These are phyloP conservation scores for Synodontis membranacea DNA, from an alignment of 2,113 vertebrate species.

Conservation along the genomic window DNA sequence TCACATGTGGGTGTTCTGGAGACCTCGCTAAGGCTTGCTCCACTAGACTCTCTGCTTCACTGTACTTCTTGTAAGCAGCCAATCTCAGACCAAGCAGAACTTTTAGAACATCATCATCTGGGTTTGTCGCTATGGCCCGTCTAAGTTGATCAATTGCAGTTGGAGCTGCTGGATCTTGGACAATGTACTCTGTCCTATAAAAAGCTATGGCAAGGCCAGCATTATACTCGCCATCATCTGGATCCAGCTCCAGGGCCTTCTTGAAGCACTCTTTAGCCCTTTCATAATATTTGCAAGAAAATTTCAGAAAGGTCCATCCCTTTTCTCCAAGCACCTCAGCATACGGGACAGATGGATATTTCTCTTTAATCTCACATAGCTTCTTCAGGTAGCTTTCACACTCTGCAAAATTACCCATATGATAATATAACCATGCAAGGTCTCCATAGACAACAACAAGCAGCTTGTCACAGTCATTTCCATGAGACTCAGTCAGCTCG, in stretches of 20 bases:
- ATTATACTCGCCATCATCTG: conserved; percentile 20
- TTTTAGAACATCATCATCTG: conserved; percentile 55
- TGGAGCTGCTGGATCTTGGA: not conserved
- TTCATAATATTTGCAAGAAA: conserved; percentile 39
- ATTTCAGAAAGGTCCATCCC: no score
- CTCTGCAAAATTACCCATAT: conserved; percentile 33
- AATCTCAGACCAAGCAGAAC: conserved; percentile 51
- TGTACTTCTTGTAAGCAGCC: not conserved
- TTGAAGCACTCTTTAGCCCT: conserved; percentile 53
- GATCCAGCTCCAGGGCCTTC: not conserved
- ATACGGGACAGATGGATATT: not conserved
- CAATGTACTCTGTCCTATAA: conserved; percentile 41
- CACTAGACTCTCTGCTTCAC: conserved; percentile 25
- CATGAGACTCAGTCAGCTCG: conserved; percentile 18
- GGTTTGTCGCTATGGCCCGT: conserved; percentile 44
- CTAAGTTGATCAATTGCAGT: conserved; percentile 43
- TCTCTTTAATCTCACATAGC: not conserved
- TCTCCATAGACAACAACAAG: conserved; percentile 56
- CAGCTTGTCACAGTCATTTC: conserved; percentile 17
- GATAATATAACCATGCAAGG: conserved; percentile 58
- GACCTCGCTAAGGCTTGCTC: conserved; percentile 51
- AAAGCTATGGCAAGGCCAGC: conserved; percentile 55
- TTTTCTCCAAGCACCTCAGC: not conserved
- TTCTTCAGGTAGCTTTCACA: conserved; percentile 43
- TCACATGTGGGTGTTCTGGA: conserved; percentile 45